Base-by-base conservation (phyloP, 2,797 vertebrate genomes). In the Sebastes melanostomus region DNA sequence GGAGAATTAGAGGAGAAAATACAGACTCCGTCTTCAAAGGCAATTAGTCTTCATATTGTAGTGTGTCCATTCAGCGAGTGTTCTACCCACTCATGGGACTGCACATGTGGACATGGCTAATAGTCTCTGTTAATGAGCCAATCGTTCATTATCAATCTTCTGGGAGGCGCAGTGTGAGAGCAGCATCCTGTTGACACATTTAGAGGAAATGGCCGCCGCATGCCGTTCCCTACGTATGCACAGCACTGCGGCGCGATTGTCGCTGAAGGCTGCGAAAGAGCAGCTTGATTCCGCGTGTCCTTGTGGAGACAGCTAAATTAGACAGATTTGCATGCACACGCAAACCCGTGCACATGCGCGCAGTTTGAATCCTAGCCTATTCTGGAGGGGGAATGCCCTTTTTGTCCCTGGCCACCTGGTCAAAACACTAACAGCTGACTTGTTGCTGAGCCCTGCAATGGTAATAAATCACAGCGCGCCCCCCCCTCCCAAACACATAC, bases 91-190 rank as follows among this genome's bases (percentile, higher is more conserved):
- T 95, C 93, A 86, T 82, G 95, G 94, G 94, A 95, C 89, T 65
- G 91, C 93, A 94, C 94, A 95, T 93, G 93, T 93, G 94, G 94
- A 96, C 95, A 94, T 92, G 95, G 95, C 94, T 96, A 96, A 96
- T 96, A 95, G 94, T 94, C 93, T 94, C 94, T 92, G 95, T 95
- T 96, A 96, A 96, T 96, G 96, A 96, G 94, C 95, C 94, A 91
- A 95, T 95, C 92, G 91, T 96, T 96, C 95, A 95, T 95, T 96
- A 95, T 96, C 94, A 95, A 96, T 95, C 95, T 95, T 95, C 89
- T 83, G 93, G 92, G 94, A 93, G 88, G 90, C 89, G 62, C 91
- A 86, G 92, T 92, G 91, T 91, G 93, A 90, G 92, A 89, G 82
- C 83, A 66, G 91, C 93, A 87, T 94, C 92, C 94, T 94, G 93